Conservation (phyloP, 2,113 vertebrate species). For the Chlorocebus sabaeus region DNA sequence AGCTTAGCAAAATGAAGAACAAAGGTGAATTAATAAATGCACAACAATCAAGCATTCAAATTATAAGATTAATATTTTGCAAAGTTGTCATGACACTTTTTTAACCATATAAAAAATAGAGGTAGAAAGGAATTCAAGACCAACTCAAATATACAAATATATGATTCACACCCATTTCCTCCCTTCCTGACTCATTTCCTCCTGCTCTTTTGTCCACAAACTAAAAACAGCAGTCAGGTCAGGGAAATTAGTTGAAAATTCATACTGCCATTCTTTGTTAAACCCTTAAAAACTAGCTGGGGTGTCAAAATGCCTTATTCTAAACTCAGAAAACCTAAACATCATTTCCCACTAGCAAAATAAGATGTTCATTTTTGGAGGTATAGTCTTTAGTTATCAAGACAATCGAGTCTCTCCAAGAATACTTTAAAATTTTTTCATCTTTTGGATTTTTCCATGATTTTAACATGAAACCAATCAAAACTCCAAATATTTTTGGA, state of each 20-base stretch:
- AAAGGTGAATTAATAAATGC: background rate
- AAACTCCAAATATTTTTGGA: slow-evolving; percentile 2
- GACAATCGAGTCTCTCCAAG: background rate
- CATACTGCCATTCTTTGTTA: background rate
- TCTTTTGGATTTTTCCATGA: background rate
- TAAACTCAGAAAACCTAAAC: background rate
- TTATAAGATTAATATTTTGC: background rate
- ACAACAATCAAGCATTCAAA: background rate
- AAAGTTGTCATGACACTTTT: background rate
- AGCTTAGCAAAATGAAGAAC: background rate
- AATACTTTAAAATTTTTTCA: background rate
- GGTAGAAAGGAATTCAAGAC: background rate
- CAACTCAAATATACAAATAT: background rate
- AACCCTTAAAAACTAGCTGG: background rate
- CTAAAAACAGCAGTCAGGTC: background rate
- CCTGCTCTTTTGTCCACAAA: background rate
- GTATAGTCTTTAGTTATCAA: background rate
- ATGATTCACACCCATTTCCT: background rate
- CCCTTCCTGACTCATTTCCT: background rate
- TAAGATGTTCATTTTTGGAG: background rate
- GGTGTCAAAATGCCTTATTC: background rate
- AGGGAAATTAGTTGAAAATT: background rate
- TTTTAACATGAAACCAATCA: background rate
- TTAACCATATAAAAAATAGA: background rate
- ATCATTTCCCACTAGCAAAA: background rate